These are phyloP conservation scores for Phalera bucephala DNA, from an alignment of 2,888 invertebrate species.

Conservation along the genomic window DNA sequence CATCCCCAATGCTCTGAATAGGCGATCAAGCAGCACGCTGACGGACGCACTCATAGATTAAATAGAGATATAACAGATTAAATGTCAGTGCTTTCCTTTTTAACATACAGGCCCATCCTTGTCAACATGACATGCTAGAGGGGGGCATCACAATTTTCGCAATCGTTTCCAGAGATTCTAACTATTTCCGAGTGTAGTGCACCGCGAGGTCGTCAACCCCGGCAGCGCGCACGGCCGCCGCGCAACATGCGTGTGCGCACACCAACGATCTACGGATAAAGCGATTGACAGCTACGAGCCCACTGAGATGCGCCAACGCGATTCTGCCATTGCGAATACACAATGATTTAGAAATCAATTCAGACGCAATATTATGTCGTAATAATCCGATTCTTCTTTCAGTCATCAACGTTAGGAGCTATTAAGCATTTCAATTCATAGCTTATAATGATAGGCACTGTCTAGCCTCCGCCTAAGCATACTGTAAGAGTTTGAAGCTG, in stretches of 20 bases:
- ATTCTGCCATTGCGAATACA: slow-evolving; percentile 31
- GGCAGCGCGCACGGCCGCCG: slow-evolving; percentile 46
- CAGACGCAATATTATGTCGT: slow-evolving; percentile 1
- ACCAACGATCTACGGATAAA: slow-evolving; percentile 62
- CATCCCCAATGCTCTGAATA: too few relatives aligned
- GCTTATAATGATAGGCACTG: too few relatives aligned
- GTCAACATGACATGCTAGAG: too few relatives aligned
- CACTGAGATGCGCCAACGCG: slow-evolving; percentile 35
- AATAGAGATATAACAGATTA: too few relatives aligned
- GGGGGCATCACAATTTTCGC: slow-evolving; percentile 25
- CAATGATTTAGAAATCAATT: slow-evolving; percentile 28
- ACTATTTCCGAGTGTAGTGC: slow-evolving; percentile 37
- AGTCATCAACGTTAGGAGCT: neutral
- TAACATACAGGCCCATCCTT: too few relatives aligned
- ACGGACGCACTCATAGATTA: too few relatives aligned
- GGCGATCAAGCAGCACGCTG: too few relatives aligned
- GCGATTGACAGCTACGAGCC: slow-evolving; percentile 50
- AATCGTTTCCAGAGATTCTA: slow-evolving; percentile 43
- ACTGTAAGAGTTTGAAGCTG: too few relatives aligned
- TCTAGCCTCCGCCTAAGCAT: too few relatives aligned
- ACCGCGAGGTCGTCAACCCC: slow-evolving; percentile 60
- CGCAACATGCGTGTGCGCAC: slow-evolving; percentile 58
- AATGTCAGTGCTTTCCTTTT: too few relatives aligned
- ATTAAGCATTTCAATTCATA: too few relatives aligned
- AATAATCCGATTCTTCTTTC: neutral